Evolutionary conservation across 2,113 vertebrate genomes (phyloP).

Genomic region (Oryzias curvinotus): DNA sequence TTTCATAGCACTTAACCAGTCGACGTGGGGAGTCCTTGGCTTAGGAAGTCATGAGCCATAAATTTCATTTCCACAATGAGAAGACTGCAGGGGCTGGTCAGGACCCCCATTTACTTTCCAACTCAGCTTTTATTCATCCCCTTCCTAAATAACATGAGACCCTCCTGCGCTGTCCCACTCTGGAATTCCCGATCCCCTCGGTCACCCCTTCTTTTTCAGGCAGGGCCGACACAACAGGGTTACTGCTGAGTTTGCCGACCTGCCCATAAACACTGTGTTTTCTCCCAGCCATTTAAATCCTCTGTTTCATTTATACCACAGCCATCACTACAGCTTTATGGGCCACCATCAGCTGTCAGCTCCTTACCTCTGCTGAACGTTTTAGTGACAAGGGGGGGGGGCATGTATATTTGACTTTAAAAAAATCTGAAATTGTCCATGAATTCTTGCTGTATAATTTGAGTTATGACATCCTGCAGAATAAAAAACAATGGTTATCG

Average conservation of each 20-base stretch:
- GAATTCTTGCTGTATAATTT: constrained; percentile 2
- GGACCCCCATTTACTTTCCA: constrained; percentile 75
- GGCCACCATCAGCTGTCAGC: constrained; percentile 60
- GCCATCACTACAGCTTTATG: constrained; percentile 70
- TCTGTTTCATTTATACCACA: constrained; percentile 54
- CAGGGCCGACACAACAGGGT: constrained; percentile 60
- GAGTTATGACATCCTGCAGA: not conserved
- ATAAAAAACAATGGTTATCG: not conserved
- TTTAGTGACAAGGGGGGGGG: constrained; percentile 39
- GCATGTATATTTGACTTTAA: constrained; percentile 16
- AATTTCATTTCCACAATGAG: constrained; percentile 77
- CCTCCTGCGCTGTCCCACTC: constrained; percentile 65
- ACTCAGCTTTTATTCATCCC: constrained; percentile 73
- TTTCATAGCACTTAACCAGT: constrained; percentile 66
- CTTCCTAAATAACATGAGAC: constrained; percentile 65
- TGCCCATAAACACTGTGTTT: constrained; percentile 70
- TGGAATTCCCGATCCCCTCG: constrained; percentile 62
- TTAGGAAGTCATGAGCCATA: constrained; percentile 80
- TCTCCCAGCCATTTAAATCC: constrained; percentile 67
- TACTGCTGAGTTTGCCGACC: constrained; percentile 58
- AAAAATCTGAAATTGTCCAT: constrained; percentile 13
- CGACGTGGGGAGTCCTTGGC: constrained; percentile 82
- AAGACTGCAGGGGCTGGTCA: constrained; percentile 64
- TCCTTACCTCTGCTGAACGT: constrained; percentile 47
- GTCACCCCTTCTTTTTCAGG: constrained; percentile 56